Percentiles rank a stretch among this genome's conserved stretches.
Conservation (phyloP, 1,140 invertebrate species). For the Achatina immaculata region DNA sequence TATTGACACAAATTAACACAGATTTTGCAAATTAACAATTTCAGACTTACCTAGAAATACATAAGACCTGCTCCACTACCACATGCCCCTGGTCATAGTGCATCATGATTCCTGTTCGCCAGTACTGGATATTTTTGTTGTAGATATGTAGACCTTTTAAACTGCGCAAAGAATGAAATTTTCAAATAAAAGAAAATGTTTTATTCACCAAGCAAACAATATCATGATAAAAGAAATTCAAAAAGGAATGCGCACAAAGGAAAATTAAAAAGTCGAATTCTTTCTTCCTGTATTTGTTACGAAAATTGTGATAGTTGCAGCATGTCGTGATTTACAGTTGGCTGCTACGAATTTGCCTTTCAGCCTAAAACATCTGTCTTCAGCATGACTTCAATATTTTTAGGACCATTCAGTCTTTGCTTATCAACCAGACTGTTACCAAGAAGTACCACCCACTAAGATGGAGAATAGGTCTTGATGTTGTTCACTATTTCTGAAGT, state of each 20-base stretch:
- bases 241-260: too few relatives aligned
- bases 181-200: not conserved
- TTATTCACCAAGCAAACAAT: not conserved
- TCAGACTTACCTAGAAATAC: not conserved
- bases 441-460: not conserved
- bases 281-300: too few relatives aligned
- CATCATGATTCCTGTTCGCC: conserved; percentile 32
- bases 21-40: not conserved
- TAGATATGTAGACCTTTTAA: conserved; percentile 27
- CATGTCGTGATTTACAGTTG: too few relatives aligned
- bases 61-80: conserved; percentile 27
- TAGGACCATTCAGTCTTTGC: not conserved
- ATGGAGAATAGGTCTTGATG: not conserved
- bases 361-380: not conserved
- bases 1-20: too few relatives aligned
- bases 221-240: too few relatives aligned
- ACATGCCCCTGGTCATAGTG: conserved; percentile 31
- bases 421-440: not conserved
- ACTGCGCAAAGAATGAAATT: not conserved
- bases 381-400: not conserved
- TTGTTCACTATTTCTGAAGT: not conserved
- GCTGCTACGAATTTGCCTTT: too few relatives aligned
- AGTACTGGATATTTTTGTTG: conserved; percentile 38
- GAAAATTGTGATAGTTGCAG: too few relatives aligned
- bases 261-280: too few relatives aligned